Percentiles rank a stretch among this genome's conserved stretches.
Evolutionary conservation across 1,140 invertebrate genomes (phyloP).

Genomic region (Batillaria attramentaria): DNA sequence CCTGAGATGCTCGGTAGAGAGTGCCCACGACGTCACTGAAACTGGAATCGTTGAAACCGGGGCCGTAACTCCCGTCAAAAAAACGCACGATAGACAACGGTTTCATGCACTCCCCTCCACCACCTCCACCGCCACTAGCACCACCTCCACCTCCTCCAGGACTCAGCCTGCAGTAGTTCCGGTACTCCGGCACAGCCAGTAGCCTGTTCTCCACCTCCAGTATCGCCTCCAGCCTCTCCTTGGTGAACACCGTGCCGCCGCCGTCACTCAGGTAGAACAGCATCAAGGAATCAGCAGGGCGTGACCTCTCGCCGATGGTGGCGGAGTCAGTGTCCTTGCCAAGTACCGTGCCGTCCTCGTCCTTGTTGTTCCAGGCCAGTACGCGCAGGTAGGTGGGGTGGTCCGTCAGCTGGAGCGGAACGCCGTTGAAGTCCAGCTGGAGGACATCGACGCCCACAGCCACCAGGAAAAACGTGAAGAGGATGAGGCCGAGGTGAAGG

Average conservation of each 20-base stretch:
- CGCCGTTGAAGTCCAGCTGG: conserved; percentile 26
- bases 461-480: conserved; percentile 27
- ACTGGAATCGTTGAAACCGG: conserved; percentile 18
- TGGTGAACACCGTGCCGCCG: conserved; percentile 28
- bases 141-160: background rate
- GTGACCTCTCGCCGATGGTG: conserved; percentile 15
- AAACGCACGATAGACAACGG: conserved; percentile 34
- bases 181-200: background rate
- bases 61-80: conserved; percentile 36
- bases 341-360: conserved; percentile 16
- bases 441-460: conserved; percentile 33
- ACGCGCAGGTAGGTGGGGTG: conserved; percentile 20
- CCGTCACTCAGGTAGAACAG: conserved; percentile 21
- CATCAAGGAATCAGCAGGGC: conserved; percentile 5
- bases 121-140: background rate
- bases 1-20: conserved; percentile 10
- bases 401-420: conserved; percentile 36
- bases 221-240: conserved; percentile 24
- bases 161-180: conserved; percentile 20
- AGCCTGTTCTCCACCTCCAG: conserved; percentile 25
- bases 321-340: background rate
- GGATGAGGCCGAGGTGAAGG: conserved; percentile 43
- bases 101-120: background rate
- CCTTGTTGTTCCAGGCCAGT: conserved; percentile 40
- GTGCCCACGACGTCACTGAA: conserved; percentile 25